These are phyloP conservation scores for Ostrea edulis DNA, from an alignment of 1,140 invertebrate species.

Conservation along the genomic window DNA sequence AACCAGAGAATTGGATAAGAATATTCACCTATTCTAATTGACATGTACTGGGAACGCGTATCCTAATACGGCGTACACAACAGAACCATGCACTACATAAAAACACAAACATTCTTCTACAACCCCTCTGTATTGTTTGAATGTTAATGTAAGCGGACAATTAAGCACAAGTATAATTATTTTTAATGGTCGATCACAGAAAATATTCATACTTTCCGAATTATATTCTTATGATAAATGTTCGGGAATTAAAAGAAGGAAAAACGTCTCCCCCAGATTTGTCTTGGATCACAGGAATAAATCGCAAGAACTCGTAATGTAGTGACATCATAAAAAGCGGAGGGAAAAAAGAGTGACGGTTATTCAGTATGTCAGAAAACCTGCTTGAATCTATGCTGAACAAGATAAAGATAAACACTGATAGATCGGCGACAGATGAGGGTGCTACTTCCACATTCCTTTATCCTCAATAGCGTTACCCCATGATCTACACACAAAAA, in stretches of 20 bases:
- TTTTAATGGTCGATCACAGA: background rate
- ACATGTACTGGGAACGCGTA: background rate
- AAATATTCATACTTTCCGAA: background rate
- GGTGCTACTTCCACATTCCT: background rate
- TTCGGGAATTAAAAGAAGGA: background rate
- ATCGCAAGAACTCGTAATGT: conserved; percentile 7
- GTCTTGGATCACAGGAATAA: background rate
- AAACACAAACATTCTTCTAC: background rate
- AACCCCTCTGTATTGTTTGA: background rate
- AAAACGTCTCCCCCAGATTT: background rate
- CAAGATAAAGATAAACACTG: conserved; percentile 8
- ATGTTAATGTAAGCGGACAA: conserved; percentile 5
- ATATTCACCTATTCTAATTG: too few relatives aligned
- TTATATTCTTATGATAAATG: background rate
- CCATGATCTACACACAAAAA: conserved; percentile 25
- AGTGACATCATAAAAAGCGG: background rate
- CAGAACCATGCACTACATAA: background rate
- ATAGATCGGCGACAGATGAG: conserved; percentile 26
- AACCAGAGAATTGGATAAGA: too few relatives aligned
- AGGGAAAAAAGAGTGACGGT: background rate
- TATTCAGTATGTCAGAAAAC: conserved; percentile 9
- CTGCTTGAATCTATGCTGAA: conserved; percentile 31
- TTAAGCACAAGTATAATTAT: background rate
- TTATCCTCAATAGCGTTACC: conserved; percentile 6
- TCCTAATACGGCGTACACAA: background rate